These are phyloP conservation scores for Loriculus beryllinus DNA, from an alignment of 2,797 vertebrate species.

Conservation along the genomic window DNA sequence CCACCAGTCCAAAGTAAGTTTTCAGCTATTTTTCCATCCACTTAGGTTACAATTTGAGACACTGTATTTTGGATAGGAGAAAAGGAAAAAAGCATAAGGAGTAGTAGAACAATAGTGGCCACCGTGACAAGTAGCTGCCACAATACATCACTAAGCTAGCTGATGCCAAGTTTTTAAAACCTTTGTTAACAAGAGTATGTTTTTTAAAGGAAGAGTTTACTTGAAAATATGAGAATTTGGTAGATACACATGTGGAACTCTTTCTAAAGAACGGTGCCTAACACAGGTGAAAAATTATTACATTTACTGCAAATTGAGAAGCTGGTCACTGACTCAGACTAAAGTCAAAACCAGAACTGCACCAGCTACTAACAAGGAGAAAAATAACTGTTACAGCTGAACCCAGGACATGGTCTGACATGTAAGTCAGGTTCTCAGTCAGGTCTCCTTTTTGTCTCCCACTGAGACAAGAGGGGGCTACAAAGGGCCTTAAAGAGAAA, in stretches of 20 bases:
- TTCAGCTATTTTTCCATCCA: neutral
- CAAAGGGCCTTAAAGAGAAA: neutral
- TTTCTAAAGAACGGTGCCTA: neutral
- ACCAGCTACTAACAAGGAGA: neutral
- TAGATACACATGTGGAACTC: neutral
- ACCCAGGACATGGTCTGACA: neutral
- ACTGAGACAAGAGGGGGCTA: neutral
- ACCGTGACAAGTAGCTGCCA: neutral
- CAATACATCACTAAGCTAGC: neutral
- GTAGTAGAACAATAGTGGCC: neutral
- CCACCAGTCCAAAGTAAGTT: neutral
- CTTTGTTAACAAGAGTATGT: neutral
- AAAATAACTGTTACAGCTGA: neutral
- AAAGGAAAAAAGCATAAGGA: neutral
- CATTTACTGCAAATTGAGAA: neutral
- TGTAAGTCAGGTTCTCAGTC: neutral
- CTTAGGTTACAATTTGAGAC: neutral
- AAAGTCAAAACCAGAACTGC: neutral
- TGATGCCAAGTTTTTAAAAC: neutral
- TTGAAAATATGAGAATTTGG: neutral
- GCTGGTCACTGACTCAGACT: neutral
- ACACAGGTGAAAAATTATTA: neutral
- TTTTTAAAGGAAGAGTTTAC: neutral
- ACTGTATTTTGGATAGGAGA: neutral
- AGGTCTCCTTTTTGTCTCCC: neutral